Conservation (phyloP, 2,888 invertebrate genomes). For the Eilema depressum region DNA sequence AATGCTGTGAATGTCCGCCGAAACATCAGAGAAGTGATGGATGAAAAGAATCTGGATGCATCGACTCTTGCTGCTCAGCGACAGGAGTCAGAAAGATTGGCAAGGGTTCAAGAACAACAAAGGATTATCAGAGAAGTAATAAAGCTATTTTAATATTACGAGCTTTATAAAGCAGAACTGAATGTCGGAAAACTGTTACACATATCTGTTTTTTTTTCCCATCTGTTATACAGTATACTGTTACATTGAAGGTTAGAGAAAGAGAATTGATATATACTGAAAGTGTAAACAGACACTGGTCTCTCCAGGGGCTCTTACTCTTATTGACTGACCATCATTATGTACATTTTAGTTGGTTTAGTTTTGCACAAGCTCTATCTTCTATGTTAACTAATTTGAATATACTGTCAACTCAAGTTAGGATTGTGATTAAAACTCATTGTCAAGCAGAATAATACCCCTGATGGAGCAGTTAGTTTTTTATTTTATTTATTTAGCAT, state of each 20-base stretch:
- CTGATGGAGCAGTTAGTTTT: background rate
- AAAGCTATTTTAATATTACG: background rate
- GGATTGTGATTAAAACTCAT: too few relatives aligned
- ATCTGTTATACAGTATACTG: background rate
- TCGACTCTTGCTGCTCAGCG: conserved; percentile 96
- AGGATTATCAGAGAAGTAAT: conserved; percentile 91
- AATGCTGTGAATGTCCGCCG: conserved; percentile 90
- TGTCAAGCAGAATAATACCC: too few relatives aligned
- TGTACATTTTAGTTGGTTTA: too few relatives aligned
- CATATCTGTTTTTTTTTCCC: background rate
- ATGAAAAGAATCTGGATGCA: conserved; percentile 96
- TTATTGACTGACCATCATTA: too few relatives aligned
- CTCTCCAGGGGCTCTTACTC: background rate
- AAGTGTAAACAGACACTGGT: background rate
- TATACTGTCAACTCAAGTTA: too few relatives aligned
- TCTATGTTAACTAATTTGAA: too few relatives aligned
- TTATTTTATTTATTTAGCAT: conserved; percentile 10
- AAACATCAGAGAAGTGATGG: conserved; percentile 97
- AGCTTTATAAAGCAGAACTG: too few relatives aligned
- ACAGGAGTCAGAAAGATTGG: conserved; percentile 95
- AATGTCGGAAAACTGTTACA: background rate
- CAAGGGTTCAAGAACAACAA: conserved; percentile 95
- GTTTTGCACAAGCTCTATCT: too few relatives aligned
- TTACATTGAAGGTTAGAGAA: background rate
- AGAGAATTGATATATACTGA: background rate